These are phyloP conservation scores for Helicoverpa assulta DNA, from an alignment of 2,888 invertebrate genomes.

Conservation along the genomic window DNA sequence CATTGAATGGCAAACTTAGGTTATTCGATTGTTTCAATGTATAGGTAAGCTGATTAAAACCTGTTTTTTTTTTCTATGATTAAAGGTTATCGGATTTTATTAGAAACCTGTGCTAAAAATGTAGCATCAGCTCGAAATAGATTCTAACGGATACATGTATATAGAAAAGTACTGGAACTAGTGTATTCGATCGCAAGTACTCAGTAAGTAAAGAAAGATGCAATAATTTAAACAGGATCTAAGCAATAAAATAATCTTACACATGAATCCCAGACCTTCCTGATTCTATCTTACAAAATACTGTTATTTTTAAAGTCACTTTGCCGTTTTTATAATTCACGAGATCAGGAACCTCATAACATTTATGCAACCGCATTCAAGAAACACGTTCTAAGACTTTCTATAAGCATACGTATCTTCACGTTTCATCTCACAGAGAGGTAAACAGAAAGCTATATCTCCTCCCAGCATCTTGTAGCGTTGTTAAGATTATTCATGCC, in stretches of 20 bases:
- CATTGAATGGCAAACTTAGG: too few species aligned
- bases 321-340: not conserved
- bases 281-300: not conserved
- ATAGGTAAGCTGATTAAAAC: too few species aligned
- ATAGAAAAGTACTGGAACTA: too few species aligned
- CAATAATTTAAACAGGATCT: not conserved
- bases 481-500: conserved; percentile 40
- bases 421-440: conserved; percentile 53
- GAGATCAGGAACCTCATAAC: conserved; percentile 36
- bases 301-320: not conserved
- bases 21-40: too few species aligned
- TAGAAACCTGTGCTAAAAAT: too few species aligned
- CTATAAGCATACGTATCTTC: conserved; percentile 51
- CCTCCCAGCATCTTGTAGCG: conserved; percentile 32
- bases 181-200: too few species aligned
- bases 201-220: too few species aligned
- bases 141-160: too few species aligned
- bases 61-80: too few species aligned
- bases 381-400: conserved; percentile 51
- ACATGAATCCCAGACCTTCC: not conserved
- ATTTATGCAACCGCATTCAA: conserved; percentile 26
- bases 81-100: too few species aligned
- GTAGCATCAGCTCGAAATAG: too few species aligned
- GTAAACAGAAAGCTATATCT: conserved; percentile 52
- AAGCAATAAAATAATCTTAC: not conserved